These are phyloP conservation scores for Cossypha dichroa DNA, from an alignment of 2,797 vertebrate species.

Conservation along the genomic window DNA sequence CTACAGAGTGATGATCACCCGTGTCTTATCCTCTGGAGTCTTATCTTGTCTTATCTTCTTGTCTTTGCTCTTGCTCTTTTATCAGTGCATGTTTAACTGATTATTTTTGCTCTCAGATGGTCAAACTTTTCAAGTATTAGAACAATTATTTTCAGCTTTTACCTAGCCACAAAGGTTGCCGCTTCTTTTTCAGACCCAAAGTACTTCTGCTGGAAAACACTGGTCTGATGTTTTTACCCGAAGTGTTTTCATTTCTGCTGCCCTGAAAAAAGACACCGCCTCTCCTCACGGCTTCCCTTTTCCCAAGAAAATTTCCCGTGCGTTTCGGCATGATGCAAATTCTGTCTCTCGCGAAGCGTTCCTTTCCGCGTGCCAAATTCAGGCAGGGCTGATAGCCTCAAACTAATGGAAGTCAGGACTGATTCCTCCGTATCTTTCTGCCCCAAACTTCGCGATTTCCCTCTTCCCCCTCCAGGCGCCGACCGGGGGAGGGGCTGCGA, in stretches of 20 bases:
- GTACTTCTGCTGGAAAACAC: rapidly evolving
- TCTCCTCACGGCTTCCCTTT: not conserved
- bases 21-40: rapidly evolving
- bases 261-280: not conserved
- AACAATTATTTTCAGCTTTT: not conserved
- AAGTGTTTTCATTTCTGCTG: not conserved
- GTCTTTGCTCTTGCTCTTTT: not conserved
- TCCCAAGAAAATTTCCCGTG: too few species aligned
- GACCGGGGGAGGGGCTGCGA: too few species aligned
- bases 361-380: not conserved
- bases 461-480: not conserved
- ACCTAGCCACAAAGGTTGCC: rapidly evolving
- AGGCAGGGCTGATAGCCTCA: not conserved
- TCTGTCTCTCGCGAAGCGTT: rapidly evolving
- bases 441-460: not conserved
- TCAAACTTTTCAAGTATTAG: not conserved
- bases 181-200: not conserved
- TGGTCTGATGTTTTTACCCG: not conserved
- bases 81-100: not conserved
- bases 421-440: not conserved
- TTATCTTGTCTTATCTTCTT: not conserved
- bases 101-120: not conserved
- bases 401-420: rapidly evolving
- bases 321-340: rapidly evolving
- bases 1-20: not conserved